Evolutionary conservation across 1,140 invertebrate genomes (phyloP).

Genomic region (Sinella curviseta): DNA sequence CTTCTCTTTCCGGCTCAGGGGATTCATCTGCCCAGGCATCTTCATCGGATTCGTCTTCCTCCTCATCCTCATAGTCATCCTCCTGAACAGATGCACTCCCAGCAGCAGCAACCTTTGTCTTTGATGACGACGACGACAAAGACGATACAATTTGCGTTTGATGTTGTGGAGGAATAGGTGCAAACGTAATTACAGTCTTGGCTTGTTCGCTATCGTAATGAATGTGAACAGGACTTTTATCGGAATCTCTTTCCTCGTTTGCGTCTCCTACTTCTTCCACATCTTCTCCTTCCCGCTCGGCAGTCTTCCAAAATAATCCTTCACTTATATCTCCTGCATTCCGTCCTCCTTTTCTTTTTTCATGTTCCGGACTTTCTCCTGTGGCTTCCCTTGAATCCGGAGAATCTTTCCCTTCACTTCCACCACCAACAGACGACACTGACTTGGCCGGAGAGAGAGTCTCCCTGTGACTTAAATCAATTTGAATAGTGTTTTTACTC

Average conservation of each 20-base stretch:
- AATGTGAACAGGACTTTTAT: slow-evolving; percentile 14
- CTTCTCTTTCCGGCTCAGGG: slow-evolving; percentile 11
- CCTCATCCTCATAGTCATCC: background rate
- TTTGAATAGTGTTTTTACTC: slow-evolving; percentile 3
- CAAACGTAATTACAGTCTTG: slow-evolving; percentile 12
- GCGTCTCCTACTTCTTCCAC: background rate
- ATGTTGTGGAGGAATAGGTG: background rate
- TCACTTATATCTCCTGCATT: slow-evolving; percentile 3
- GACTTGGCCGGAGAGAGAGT: slow-evolving; percentile 3
- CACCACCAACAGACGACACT: background rate
- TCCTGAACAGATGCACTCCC: background rate
- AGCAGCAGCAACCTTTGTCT: background rate
- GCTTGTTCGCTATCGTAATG: background rate
- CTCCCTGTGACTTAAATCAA: slow-evolving; percentile 13
- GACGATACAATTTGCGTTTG: background rate
- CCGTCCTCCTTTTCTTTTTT: background rate
- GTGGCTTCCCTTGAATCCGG: background rate
- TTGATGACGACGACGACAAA: background rate
- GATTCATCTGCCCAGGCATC: slow-evolving; percentile 4
- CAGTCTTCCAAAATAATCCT: slow-evolving; percentile 22
- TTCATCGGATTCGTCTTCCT: slow-evolving; percentile 7
- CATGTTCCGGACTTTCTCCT: background rate
- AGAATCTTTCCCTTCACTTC: background rate
- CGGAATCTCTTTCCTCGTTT: background rate
- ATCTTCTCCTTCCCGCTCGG: background rate